Base-by-base conservation (phyloP, 1,140 invertebrate genomes). In the Macrostomum lignano region DNA sequence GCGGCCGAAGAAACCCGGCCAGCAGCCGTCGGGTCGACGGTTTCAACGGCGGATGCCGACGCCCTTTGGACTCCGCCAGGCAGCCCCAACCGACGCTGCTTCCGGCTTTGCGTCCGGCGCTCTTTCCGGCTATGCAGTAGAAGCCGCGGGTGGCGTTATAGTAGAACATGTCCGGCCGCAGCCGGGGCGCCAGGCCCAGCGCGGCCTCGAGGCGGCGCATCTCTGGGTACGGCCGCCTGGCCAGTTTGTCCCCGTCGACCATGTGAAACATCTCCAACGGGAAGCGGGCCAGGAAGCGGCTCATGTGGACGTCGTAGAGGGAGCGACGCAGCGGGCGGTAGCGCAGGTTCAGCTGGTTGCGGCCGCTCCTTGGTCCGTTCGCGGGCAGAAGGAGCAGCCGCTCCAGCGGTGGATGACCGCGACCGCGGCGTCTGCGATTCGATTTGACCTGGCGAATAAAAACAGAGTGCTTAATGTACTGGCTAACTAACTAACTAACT, bases 41-140 rank as follows among this genome's bases (percentile, higher is more conserved):
- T n/a, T n/a, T n/a, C n/a, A n/a, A n/a, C n/a, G n/a, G n/a, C n/a
- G n/a, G n/a, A n/a, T n/a, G n/a, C n/a, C n/a, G n/a, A n/a, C 81
- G 59, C 4, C 81, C 81, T 58, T 91, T 88, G 9, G 73, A 79
- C 54, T 78, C 78, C 31, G 75, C 76, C 21, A 91, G 60, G 58
- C 81, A 88, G 26, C 38, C 38, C 11, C 29, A 14, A 3, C 30
- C 24, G n/a, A n/a, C n/a, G n/a, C n/a, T n/a, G n/a, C n/a, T n/a
- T n/a, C n/a, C n/a, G n/a, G n/a, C n/a, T n/a, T n/a, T n/a, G n/a
- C 21, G 17, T 1, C 29, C 9, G 5, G 25, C 14, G 19, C 36
- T 37, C n/a, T 42, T n/a, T n/a, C n/a, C n/a, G n/a, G 46, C 44
- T 42, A 55, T 42, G 41, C 58, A 61, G 40, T 44, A 61, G 33